Conservation (phyloP, 2,113 vertebrate genomes). For the Chaenogobius annularis region DNA sequence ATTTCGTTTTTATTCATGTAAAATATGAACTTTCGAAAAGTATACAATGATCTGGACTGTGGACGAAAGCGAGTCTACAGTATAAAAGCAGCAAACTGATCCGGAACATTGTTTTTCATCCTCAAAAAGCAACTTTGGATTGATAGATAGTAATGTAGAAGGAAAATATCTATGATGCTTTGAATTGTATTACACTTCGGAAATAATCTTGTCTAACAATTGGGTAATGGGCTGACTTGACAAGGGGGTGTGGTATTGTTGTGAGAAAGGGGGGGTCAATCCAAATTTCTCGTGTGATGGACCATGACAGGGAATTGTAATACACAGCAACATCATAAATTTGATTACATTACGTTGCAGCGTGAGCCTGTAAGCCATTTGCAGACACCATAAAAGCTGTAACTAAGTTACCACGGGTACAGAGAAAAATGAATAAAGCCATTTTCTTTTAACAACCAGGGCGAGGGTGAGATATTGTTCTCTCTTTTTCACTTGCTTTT, state of each 20-base stretch:
- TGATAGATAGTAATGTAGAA: not conserved
- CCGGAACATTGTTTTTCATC: conserved; percentile 6
- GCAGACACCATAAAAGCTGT: conserved; percentile 67
- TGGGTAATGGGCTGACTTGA: conserved; percentile 2
- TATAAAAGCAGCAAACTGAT: conserved; percentile 2
- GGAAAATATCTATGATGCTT: not conserved
- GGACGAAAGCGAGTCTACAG: conserved; percentile 4
- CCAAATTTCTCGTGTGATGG: conserved; percentile 62
- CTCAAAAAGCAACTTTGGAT: not conserved
- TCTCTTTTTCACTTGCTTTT: conserved; percentile 37
- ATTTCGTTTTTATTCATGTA: not conserved
- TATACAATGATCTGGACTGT: conserved; percentile 4
- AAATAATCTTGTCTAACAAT: not conserved
- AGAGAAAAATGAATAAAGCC: conserved; percentile 73
- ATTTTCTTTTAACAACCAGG: conserved; percentile 72
- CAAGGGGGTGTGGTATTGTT: not conserved
- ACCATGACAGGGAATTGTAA: conserved; percentile 72
- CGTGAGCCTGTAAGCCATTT: conserved; percentile 69
- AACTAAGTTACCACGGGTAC: conserved; percentile 71
- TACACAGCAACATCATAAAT: conserved; percentile 73
- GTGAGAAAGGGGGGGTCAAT: conserved; percentile 33
- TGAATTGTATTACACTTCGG: not conserved
- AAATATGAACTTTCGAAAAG: conserved; percentile 23
- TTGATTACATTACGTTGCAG: conserved; percentile 74
- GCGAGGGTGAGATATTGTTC: conserved; percentile 58